Base-by-base conservation (phyloP, 2,113 vertebrate species). In the Noctilio leporinus region DNA sequence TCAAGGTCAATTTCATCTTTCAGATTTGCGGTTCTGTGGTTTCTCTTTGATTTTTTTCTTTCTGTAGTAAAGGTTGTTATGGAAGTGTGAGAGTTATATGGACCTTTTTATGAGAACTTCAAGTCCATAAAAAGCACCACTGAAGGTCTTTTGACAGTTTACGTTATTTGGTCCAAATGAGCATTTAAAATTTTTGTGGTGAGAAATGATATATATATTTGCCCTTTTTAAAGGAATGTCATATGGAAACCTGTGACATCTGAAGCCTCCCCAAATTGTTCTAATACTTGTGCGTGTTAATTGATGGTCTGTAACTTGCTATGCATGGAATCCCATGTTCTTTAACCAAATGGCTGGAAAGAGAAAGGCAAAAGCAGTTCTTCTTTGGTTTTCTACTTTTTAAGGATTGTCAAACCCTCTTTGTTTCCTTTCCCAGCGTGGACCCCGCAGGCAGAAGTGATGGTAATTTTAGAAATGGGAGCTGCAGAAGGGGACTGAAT, bases 391-490 rank as follows among this genome's bases (percentile, higher is more conserved):
- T 83, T 75, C 70, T 75, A 59, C 62, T 96, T 96, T 96, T 73
- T 62, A 88, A 96, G 67, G 82, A 72, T 85, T 86, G 69, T 97
- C 93, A 97, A 96, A 95, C 95, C 73, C 92, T 72, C 96, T 97
- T 97, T 97, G 95, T 97, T 93, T 96, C 72, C 83, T 93, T 94
- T 55, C 38, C 15, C 17, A 84, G 77, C 5, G 19, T 22, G 69
- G 69, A 43, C 95, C 97, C 97, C 73, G 94, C 70, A 95, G 97
- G 97, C 97, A 96, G 94, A 93, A 49, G 67, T 3, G 35, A 91
- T 93, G 88, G 82, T 97, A 97, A 97, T 96, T 97, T 97, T 97
- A 97, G 95, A 94, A 95, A 76, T 62, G 70, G 92, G 24, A 81
- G 30, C 64, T 94, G 43, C 30, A 67, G 16, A 84, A 55, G 33